These are phyloP conservation scores for Gallinago undulata DNA, from an alignment of 2,113 vertebrate species.

Conservation along the genomic window DNA sequence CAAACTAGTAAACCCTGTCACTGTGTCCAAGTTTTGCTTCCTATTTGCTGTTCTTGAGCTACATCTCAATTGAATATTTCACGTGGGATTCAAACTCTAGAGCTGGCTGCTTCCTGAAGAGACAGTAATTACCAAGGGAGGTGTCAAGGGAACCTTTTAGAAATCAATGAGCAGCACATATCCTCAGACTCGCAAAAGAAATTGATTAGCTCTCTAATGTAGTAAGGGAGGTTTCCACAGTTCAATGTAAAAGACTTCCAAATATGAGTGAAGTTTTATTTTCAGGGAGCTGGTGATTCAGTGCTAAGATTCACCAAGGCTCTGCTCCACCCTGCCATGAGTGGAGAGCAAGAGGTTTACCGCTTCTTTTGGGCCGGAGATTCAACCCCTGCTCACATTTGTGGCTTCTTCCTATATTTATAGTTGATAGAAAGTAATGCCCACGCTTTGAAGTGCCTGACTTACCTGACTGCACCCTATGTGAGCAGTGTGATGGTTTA, in stretches of 20 bases:
- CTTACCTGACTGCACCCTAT: neutral
- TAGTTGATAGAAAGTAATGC: neutral
- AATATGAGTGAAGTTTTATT: neutral
- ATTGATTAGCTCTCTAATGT: conserved; percentile 55
- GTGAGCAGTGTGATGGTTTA: neutral
- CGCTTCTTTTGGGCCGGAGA: neutral
- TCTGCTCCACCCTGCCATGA: neutral
- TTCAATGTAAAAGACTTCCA: neutral
- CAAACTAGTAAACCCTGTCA: conserved; percentile 46
- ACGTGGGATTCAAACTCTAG: conserved; percentile 48
- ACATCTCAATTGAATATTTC: conserved; percentile 63
- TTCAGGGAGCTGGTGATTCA: neutral
- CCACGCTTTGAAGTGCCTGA: neutral
- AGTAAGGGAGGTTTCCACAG: conserved; percentile 21
- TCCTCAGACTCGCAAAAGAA: conserved; percentile 31
- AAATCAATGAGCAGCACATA: conserved; percentile 64
- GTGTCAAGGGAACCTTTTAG: conserved; percentile 58
- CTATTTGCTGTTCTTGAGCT: conserved; percentile 1
- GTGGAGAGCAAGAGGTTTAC: neutral
- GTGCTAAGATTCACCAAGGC: neutral
- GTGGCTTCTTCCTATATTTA: neutral
- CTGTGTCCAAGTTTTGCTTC: conserved; percentile 33
- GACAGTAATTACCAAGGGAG: conserved; percentile 59
- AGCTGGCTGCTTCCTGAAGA: conserved; percentile 38
- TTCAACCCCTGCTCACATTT: neutral